Evolutionary conservation across 1,140 invertebrate genomes (phyloP).

Genomic region (Aleiodes sp.): DNA sequence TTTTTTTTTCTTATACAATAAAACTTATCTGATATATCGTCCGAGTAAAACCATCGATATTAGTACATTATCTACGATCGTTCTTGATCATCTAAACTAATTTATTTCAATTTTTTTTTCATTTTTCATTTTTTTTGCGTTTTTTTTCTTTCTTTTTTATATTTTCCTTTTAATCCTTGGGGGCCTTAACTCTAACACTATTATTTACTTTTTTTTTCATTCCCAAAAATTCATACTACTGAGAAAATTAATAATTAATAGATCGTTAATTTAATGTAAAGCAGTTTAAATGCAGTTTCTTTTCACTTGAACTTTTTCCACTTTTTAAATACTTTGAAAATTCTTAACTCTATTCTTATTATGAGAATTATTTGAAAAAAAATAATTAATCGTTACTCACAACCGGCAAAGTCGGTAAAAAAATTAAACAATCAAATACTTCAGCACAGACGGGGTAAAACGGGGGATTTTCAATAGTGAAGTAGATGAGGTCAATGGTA

Average conservation of each 20-base stretch:
- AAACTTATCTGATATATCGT: slow-evolving; percentile 9
- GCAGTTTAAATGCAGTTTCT: neutral
- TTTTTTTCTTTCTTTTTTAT: neutral
- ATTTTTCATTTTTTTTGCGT: neutral
- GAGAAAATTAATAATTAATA: slow-evolving; percentile 4
- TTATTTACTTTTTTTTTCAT: neutral
- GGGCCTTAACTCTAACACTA: neutral
- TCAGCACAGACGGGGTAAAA: neutral
- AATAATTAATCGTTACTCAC: neutral
- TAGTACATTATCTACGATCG: neutral
- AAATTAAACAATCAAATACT: too few relatives aligned
- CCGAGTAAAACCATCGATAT: slow-evolving; percentile 10
- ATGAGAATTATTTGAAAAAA: neutral
- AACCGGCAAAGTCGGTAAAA: too few relatives aligned
- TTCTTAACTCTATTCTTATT: neutral
- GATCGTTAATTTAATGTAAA: too few relatives aligned
- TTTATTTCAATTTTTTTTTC: neutral
- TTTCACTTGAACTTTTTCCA: too few relatives aligned
- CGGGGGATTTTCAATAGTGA: too few relatives aligned
- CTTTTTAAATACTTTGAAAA: neutral
- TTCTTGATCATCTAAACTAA: neutral
- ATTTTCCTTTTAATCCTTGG: neutral
- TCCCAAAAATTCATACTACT: slow-evolving; percentile 1
- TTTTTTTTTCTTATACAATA: neutral
- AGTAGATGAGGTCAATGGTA: too few relatives aligned